Base-by-base conservation (phyloP, 2,797 vertebrate species). In the Chromis chromis region DNA sequence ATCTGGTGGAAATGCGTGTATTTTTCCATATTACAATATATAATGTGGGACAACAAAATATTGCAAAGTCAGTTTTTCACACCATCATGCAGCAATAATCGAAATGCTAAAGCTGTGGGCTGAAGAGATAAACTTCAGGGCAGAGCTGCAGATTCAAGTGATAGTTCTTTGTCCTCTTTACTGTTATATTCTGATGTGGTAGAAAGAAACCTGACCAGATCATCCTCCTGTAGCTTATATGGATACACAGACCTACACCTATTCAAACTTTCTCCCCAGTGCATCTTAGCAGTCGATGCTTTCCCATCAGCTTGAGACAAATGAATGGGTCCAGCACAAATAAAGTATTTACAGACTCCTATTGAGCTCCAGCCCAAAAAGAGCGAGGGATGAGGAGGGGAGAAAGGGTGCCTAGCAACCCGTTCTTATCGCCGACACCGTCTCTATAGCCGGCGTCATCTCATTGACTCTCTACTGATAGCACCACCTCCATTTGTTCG, bases 381-480 rank as follows among this genome's bases (percentile, higher is more conserved):
- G 17, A 74, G 0, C 2, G 27, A 27, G 33, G 60, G 13, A 16
- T 22, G 60, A 66, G 14, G 28, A 48, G 55, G 65, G 27, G 6
- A 63, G 36, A 74, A 28, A 48, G 22, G 31, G 4, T 31, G 22
- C 66, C 60, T 53, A 54, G 69, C 71, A 83, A 71, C 81, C 68
- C 19, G 2, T 48, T 73, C 61, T 83, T 44, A 74, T 78, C 63
- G 14, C 58, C n/a, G 54, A 73, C 39, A 49, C 42, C 3, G 54
- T 74, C 66, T 78, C 50, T 42, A 31, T 55, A 49, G 64, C 64
- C 48, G 14, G 54, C 55, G 55, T 68, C 75, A 62, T 76, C 74
- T 82, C 82, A 82, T 79, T 68, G 84, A 82, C 78, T 85, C 72
- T 67, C 13, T 6, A 13, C 60, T 63, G 76, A 87, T 70, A 77